Evolutionary conservation across 2,888 invertebrate species (phyloP), one percentile per base, ranked within the genome.

Genomic region (Melikaiella ostensackeni): DNA sequence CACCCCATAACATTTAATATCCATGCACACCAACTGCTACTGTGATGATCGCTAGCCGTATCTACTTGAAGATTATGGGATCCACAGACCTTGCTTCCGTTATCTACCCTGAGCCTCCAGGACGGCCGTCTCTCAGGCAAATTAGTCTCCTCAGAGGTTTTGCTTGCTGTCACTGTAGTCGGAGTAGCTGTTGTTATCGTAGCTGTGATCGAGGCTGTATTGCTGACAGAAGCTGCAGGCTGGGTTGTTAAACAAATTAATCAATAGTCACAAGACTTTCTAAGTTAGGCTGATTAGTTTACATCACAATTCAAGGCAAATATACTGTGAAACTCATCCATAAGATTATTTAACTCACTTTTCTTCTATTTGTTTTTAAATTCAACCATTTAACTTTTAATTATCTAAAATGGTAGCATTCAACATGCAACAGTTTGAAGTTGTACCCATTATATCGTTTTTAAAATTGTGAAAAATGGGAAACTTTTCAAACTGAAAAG

Each of bases 41-140:
- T 81, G 75, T 79, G 82, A 70, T 81, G 84, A 80, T 82, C 79
- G 80, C 83, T 85, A 84, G 85, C 79, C 78, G 84, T 84, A 82
- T 85, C 84, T 86, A 87, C 82, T 83, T 85, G 85, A 82, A 86
- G 81, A 84, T 84, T 84, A 84, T 80, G 78, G 81, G 83, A 86
- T 84, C 80, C 86, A 91, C 91, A 88, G 89, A 97, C 97, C 97
- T 97, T 98, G 93, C 96, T 96, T 92, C 95, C 94, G 92, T 96
- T 96, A 94, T 97, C 97, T 92, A 97, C 95, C 92, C 96, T 95
- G 89, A 98, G 94, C 92, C 97, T 95, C 98, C 98, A 98, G 86
- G 97, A 97, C 61, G 98, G 97, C 90, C 97, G 95, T 86, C 97
- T 94, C 92, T 97, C 97, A 85, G 93, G 93, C 84, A 92, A 88